These are phyloP conservation scores for Ranitomeya imitator DNA, from an alignment of 2,113 vertebrate species.

Conservation along the genomic window DNA sequence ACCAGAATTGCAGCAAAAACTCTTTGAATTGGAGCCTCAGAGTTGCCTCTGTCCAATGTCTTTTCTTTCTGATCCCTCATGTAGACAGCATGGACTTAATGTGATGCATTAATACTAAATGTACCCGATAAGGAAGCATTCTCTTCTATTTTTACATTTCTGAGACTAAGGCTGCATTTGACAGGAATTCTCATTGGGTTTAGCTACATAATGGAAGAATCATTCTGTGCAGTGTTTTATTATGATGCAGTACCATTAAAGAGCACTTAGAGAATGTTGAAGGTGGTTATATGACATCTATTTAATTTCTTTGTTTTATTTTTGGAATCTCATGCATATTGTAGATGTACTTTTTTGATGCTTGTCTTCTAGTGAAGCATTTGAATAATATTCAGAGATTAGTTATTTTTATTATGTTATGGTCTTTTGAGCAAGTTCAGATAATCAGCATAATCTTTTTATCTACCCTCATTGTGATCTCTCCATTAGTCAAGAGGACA, in stretches of 20 bases:
- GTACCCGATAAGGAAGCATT: not conserved
- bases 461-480: not conserved
- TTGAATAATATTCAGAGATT: no score
- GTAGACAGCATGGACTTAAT: no score
- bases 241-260: not conserved
- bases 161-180: not conserved
- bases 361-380: no score
- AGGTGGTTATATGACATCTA: not conserved
- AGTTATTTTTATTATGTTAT: not conserved
- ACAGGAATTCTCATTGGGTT: slow-evolving; percentile 4
- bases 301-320: not conserved
- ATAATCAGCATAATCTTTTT: not conserved
- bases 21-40: no score
- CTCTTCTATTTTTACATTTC: slow-evolving; percentile 19
- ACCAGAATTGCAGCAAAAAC: no score
- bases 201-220: slow-evolving; percentile 26
- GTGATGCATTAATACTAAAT: not conserved
- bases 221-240: slow-evolving; percentile 1
- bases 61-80: no score
- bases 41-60: no score
- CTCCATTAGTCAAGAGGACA: not conserved
- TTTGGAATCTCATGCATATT: not conserved
- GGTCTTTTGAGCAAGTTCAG: not conserved
- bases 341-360: not conserved
- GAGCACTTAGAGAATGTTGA: not conserved